These are phyloP conservation scores for Sebastes miniatus DNA, from an alignment of 2,797 vertebrate genomes.

Conservation along the genomic window DNA sequence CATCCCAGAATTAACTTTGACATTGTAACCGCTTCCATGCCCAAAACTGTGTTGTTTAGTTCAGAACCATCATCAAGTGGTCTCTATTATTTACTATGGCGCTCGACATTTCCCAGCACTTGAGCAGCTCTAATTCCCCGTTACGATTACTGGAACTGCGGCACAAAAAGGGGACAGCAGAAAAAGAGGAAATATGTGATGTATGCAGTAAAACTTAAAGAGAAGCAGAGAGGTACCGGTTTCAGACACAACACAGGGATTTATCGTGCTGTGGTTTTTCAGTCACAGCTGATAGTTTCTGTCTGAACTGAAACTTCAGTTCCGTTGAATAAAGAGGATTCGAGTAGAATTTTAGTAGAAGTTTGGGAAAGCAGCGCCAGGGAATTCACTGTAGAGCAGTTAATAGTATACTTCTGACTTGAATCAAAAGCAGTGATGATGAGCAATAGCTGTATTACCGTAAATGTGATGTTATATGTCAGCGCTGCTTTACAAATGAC, in stretches of 20 bases:
- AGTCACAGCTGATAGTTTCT: slow-evolving; percentile 24
- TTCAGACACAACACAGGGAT: background rate
- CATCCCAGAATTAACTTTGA: slow-evolving; percentile 1
- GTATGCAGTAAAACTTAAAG: background rate
- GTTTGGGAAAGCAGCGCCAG: background rate
- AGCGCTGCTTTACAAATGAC: background rate
- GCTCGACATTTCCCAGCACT: slow-evolving; percentile 16
- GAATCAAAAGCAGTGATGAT: background rate
- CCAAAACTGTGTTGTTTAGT: background rate
- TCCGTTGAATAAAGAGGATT: background rate
- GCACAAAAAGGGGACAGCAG: background rate
- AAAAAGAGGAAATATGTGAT: slow-evolving; percentile 40
- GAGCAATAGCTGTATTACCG: background rate
- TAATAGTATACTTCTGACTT: background rate
- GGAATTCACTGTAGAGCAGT: slow-evolving; percentile 5
- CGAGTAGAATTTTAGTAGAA: background rate
- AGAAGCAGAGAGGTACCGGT: slow-evolving; percentile 12
- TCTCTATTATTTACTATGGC: background rate
- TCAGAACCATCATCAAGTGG: background rate
- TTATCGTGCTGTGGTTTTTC: background rate
- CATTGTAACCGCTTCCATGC: background rate
- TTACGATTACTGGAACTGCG: slow-evolving; percentile 23
- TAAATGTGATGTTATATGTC: background rate
- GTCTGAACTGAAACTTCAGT: background rate
- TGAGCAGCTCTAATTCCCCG: background rate